Evolutionary conservation across 2,797 vertebrate genomes (phyloP).

Genomic region (Sebastes hubbsi): DNA sequence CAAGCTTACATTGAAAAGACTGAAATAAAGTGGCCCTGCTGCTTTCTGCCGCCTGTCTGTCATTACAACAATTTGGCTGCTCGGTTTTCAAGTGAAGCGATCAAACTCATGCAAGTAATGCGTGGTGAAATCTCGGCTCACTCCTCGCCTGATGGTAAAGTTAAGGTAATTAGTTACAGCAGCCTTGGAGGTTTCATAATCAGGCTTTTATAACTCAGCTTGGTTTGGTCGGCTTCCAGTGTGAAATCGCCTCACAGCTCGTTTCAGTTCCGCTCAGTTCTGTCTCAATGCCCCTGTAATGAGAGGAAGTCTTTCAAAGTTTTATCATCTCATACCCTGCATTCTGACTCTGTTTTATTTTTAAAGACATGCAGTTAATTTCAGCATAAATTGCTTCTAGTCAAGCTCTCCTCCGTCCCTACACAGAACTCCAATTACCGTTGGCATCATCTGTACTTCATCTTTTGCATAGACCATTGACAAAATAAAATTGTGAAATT

Average conservation of each 20-base stretch:
- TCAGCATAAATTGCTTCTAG: background rate
- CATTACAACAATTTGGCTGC: background rate
- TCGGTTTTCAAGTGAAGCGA: constrained; percentile 23
- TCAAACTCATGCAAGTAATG: constrained; percentile 31
- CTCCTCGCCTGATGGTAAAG: constrained; percentile 12
- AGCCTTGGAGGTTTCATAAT: constrained; percentile 16
- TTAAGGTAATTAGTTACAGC: constrained; percentile 40
- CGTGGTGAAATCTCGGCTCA: constrained; percentile 7
- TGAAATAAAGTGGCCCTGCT: background rate
- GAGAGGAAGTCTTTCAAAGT: constrained; percentile 24
- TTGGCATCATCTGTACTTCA: background rate
- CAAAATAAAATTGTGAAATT: background rate
- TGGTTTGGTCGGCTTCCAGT: background rate
- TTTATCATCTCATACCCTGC: constrained; percentile 11
- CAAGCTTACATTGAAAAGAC: background rate
- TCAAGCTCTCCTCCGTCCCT: background rate
- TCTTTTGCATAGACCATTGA: background rate
- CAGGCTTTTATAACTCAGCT: constrained; percentile 1
- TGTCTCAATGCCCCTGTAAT: background rate
- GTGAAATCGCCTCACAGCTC: constrained; percentile 32
- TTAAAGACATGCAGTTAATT: constrained; percentile 3
- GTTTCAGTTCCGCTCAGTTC: constrained; percentile 14
- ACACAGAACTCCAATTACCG: background rate
- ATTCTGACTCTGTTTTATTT: constrained; percentile 10
- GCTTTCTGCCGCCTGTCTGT: background rate